Percentiles rank a stretch among this genome's conserved stretches.
Evolutionary conservation across 2,888 invertebrate species (phyloP).

Genomic region (Trissolcus japonicus): DNA sequence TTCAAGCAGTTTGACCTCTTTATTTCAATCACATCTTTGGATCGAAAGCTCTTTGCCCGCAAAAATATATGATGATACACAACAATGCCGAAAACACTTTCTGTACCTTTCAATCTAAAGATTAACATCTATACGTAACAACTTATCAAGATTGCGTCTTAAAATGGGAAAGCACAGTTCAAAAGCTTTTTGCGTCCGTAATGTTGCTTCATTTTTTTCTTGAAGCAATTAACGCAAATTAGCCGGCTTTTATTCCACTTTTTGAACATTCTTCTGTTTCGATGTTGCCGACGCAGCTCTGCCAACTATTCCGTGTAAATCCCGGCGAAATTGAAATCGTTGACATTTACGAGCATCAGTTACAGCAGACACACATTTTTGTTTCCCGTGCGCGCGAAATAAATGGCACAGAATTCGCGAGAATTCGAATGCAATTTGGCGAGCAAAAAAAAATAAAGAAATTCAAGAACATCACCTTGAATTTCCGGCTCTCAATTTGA

Average conservation of each 20-base stretch:
- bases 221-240: conserved; percentile 71
- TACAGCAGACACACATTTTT: conserved; percentile 11
- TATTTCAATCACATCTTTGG: conserved; percentile 30
- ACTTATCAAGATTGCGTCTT: conserved; percentile 40
- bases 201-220: conserved; percentile 44
- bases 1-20: conserved; percentile 37
- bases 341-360: conserved; percentile 20
- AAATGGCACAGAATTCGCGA: conserved; percentile 19
- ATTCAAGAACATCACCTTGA: conserved; percentile 31
- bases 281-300: conserved; percentile 8
- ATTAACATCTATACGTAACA: conserved; percentile 25
- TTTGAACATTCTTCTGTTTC: conserved; percentile 39
- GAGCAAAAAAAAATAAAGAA: conserved; percentile 25
- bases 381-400: conserved; percentile 13
- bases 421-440: conserved; percentile 33
- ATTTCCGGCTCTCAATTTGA: conserved; percentile 30
- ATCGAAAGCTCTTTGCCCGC: conserved; percentile 11
- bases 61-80: conserved; percentile 16
- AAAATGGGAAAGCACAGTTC: conserved; percentile 28
- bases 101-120: conserved; percentile 14
- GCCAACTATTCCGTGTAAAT: conserved; percentile 10
- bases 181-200: conserved; percentile 37
- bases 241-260: conserved; percentile 64
- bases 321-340: conserved; percentile 18
- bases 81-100: conserved; percentile 23